Percentiles rank a stretch among this genome's conserved stretches.
Evolutionary conservation across 1,140 invertebrate species (phyloP).

Genomic region (Pollicipes pollicipes): DNA sequence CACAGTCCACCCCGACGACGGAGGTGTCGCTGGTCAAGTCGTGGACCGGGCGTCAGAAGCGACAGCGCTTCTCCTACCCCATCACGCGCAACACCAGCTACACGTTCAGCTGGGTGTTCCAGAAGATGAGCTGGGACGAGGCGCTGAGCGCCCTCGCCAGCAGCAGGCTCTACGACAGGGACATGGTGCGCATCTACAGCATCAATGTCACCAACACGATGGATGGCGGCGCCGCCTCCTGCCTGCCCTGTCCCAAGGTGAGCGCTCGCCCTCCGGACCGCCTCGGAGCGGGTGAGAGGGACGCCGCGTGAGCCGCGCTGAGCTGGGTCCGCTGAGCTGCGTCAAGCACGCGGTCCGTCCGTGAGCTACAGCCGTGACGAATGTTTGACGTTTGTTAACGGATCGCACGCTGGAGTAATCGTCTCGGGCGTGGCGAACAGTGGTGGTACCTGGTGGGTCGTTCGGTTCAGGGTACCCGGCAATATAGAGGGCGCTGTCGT

Average conservation of each 20-base stretch:
- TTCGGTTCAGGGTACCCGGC: no score
- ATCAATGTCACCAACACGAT: slow-evolving; percentile 41
- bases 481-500: no score
- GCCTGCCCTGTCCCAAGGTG: slow-evolving; percentile 34
- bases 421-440: no score
- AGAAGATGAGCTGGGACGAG: slow-evolving; percentile 28
- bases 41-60: slow-evolving; percentile 28
- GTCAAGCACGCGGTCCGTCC: no score
- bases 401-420: no score
- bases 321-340: no score
- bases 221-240: slow-evolving; percentile 35
- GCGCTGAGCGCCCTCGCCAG: slow-evolving; percentile 10
- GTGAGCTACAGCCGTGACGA: no score
- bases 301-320: no score
- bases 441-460: no score
- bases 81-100: slow-evolving; percentile 31
- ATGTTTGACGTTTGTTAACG: no score
- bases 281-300: no score
- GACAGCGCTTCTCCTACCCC: slow-evolving; percentile 25
- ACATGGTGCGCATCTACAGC: slow-evolving; percentile 34
- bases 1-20: slow-evolving; percentile 25
- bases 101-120: slow-evolving; percentile 39
- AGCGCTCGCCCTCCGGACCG: neutral
- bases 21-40: slow-evolving; percentile 27
- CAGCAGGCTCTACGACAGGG: slow-evolving; percentile 20